Percentiles rank a stretch among this genome's conserved stretches.
Evolutionary conservation across 2,797 vertebrate genomes (phyloP).

Genomic region (Paramormyrops hopkinsi): DNA sequence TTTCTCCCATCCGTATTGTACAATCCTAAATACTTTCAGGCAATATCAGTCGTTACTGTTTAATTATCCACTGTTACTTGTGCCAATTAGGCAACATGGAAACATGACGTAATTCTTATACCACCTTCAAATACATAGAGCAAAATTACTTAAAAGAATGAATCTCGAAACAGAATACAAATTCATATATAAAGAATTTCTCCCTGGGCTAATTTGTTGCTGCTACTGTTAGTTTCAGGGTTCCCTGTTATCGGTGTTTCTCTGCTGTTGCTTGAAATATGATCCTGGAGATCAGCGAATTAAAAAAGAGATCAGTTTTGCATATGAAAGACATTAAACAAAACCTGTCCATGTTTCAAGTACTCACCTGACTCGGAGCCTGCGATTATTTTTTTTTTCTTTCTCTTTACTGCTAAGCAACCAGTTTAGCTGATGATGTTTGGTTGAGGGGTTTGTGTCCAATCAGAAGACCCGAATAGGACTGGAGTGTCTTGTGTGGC

Average conservation of each 20-base stretch:
- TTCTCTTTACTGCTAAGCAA: constrained; percentile 50
- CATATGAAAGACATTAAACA: constrained; percentile 65
- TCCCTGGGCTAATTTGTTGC: neutral
- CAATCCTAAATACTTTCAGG: neutral
- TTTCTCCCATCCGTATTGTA: neutral
- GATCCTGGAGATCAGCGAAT: neutral
- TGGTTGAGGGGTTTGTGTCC: constrained; percentile 27
- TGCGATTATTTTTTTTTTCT: constrained; percentile 31
- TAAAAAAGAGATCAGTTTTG: constrained; percentile 44
- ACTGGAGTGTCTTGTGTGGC: constrained; percentile 22
- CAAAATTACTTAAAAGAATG: neutral
- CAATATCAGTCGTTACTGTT: neutral
- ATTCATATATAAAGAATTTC: neutral
- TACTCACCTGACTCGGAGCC: constrained; percentile 50
- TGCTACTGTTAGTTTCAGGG: neutral
- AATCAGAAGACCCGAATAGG: neutral
- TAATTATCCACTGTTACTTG: neutral
- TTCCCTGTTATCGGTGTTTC: neutral
- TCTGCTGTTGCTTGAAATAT: neutral
- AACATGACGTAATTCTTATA: neutral
- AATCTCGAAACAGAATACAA: neutral
- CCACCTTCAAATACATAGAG: neutral
- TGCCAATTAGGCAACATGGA: neutral
- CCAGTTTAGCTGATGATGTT: constrained; percentile 38
- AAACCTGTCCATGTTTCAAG: constrained; percentile 56